Evolutionary conservation across 2,113 vertebrate genomes (phyloP), one percentile per base, ranked within the genome.

Genomic region (Dipodomys stephensi): DNA sequence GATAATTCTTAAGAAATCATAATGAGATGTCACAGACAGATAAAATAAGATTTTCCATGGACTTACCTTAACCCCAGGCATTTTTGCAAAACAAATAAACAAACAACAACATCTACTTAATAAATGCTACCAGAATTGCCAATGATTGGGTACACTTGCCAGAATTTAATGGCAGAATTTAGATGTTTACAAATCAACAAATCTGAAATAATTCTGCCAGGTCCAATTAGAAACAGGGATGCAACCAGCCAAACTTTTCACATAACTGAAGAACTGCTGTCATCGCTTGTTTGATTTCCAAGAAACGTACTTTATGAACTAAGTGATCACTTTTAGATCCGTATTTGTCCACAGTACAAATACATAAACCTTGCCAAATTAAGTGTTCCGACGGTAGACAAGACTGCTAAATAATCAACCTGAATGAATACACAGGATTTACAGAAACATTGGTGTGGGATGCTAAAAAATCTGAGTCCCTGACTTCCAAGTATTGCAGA

Each of bases 131-230:
- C 96, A 96, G 96, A 94, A 98, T 96, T 69, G 13, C 97, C 96
- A 96, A 97, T 97, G 1, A 98, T 97, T 97, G 97, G 98, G 96
- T 98, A 97, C 97, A 98, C 95, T 98, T 97, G 98, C 93, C 88
- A 95, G 97, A 97, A 98, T 98, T 98, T 98, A 98, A 98, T 95
- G 96, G 96, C 97, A 98, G 97, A 98, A 98, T 98, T 98, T 98
- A 97, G 97, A 97, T 96, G 97, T 98, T 98, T 98, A 98, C 98
- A 98, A 98, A 88, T 72, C 15, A 72, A 19, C 19, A 91, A 93
- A 88, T 57, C 6, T 11, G 44, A 90, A 69, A 87, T 57, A 79
- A 83, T 82, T 82, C 67, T 60, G 65, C 23, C 65, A 92, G 57
- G 67, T 1, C 32, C 30, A 67, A 84, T 18, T 7, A 90, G 30